Evolutionary conservation across 2,797 vertebrate species (phyloP).

Genomic region (Erethizon dorsatum): DNA sequence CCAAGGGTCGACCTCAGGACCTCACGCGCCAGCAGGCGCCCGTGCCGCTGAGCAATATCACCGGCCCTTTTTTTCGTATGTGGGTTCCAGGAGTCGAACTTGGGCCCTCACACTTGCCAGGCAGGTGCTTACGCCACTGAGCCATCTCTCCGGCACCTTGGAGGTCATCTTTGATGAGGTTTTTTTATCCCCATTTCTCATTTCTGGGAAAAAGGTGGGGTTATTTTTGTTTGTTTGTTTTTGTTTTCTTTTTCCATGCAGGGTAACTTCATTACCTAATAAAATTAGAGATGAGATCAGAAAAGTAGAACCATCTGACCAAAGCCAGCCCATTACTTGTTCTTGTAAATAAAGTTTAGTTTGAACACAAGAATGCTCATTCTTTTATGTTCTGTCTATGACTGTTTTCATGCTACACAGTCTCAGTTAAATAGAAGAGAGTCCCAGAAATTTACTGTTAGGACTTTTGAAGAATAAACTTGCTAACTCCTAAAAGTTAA

Average conservation of each 20-base stretch:
- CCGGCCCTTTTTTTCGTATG: too few species aligned
- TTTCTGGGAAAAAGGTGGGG: not conserved
- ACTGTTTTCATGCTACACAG: not conserved
- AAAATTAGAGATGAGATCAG: not conserved
- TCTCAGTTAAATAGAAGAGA: not conserved
- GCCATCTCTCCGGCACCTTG: not conserved
- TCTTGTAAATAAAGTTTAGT: constrained; percentile 19
- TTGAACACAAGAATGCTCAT: not conserved
- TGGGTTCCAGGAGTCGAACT: too few species aligned
- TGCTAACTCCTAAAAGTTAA: not conserved
- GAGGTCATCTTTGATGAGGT: not conserved
- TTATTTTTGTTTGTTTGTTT: not conserved
- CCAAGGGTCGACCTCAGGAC: too few species aligned
- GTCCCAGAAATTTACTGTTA: not conserved
- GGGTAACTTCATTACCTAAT: not conserved
- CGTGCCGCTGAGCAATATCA: too few species aligned
- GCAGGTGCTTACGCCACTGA: too few species aligned
- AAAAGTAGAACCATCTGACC: not conserved
- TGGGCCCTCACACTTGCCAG: too few species aligned
- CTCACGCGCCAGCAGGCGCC: too few species aligned
- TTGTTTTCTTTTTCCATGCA: not conserved
- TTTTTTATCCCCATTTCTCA: not conserved
- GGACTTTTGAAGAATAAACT: not conserved
- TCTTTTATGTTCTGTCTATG: not conserved
- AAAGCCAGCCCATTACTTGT: not conserved